Percentiles rank a stretch among this genome's conserved stretches.
phyloP scores from a whole-genome alignment of 1,140 invertebrate genomes.

The Drosophila lacteicornis region DNA sequence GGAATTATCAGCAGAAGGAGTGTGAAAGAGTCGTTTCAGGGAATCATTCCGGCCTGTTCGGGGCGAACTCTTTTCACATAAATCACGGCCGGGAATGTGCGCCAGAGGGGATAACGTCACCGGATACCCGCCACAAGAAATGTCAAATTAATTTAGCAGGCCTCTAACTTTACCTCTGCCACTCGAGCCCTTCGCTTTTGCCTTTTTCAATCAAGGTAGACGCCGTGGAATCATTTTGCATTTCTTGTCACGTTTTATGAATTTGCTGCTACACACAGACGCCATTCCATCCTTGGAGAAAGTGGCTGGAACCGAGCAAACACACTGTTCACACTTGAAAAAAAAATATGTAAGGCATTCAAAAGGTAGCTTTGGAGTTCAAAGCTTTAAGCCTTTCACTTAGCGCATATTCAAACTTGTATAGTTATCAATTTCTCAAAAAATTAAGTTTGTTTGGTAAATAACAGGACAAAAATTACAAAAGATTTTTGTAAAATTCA shows the following conservation, averaged over 20 bases:
- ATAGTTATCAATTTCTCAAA: no score
- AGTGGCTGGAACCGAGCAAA: conserved; percentile 39
- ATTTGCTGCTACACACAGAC: conserved; percentile 63
- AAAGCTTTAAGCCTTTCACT: no score
- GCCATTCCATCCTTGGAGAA: conserved; percentile 23
- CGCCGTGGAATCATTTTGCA: conserved; percentile 46
- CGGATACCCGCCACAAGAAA: conserved; percentile 65
- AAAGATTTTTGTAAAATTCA: no score
- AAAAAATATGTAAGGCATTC: background rate
- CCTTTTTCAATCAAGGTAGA: conserved; percentile 80
- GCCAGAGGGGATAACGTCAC: conserved; percentile 22
- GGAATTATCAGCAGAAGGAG: conserved; percentile 24
- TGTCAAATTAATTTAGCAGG: conserved; percentile 80
- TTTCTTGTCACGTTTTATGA: conserved; percentile 81
- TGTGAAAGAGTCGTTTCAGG: conserved; percentile 24
- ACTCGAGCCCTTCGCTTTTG: conserved; percentile 55
- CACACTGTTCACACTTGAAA: conserved; percentile 6
- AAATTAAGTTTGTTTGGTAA: no score
- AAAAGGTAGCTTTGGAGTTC: background rate
- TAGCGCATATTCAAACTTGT: background rate
- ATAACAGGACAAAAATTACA: no score
- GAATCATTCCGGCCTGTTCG: conserved; percentile 10
- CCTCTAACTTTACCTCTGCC: conserved; percentile 50
- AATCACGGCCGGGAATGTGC: conserved; percentile 59
- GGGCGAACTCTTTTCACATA: conserved; percentile 72